These are phyloP conservation scores for Buteo buteo DNA, from an alignment of 2,113 vertebrate species.

Conservation along the genomic window DNA sequence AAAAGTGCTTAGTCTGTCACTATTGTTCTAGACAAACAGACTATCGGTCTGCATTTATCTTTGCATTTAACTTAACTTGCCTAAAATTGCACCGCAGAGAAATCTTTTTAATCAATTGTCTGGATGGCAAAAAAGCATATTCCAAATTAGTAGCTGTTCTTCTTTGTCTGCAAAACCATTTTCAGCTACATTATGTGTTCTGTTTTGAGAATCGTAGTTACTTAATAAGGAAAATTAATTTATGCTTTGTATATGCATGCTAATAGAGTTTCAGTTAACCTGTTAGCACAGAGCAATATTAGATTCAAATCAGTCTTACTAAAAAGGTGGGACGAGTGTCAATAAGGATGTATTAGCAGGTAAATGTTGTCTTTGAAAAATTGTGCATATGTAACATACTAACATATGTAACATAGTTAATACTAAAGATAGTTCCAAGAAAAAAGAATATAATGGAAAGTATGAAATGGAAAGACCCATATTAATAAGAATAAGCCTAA, in stretches of 20 bases:
- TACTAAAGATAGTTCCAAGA: neutral
- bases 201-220: neutral
- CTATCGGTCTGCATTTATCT: neutral
- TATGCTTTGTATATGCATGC: neutral
- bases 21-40: neutral
- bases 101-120: neutral
- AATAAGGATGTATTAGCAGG: neutral
- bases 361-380: neutral
- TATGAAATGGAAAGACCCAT: slow-evolving; percentile 3
- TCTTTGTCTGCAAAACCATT: neutral
- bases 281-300: neutral
- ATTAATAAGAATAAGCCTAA: slow-evolving; percentile 29
- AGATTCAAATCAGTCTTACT: neutral
- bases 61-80: neutral
- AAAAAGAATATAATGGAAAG: neutral
- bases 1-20: neutral
- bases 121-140: neutral
- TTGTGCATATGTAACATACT: neutral
- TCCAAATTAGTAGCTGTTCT: neutral
- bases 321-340: neutral
- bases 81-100: neutral
- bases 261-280: neutral
- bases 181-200: neutral
- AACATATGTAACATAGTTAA: neutral
- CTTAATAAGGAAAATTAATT: neutral